These are phyloP conservation scores for Arothron firmamentum DNA, from an alignment of 2,113 vertebrate species.

Conservation along the genomic window DNA sequence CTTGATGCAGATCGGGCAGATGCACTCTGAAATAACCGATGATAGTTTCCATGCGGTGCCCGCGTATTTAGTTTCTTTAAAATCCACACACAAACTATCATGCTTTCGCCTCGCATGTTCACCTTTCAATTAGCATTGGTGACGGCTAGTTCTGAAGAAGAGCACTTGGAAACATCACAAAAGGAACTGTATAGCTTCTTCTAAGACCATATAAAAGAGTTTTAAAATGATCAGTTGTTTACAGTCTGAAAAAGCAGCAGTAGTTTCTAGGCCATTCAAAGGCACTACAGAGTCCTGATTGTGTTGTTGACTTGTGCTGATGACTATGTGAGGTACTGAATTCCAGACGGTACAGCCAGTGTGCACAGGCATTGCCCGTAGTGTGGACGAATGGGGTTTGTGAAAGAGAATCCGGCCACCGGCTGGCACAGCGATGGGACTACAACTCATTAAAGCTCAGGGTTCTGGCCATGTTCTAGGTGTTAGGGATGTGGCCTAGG, in stretches of 20 bases:
- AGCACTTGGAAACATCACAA: slow-evolving; percentile 47
- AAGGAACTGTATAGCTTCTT: slow-evolving; percentile 47
- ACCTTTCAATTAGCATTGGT: slow-evolving; percentile 23
- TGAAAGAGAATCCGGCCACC: slow-evolving; percentile 25
- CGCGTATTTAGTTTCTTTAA: neutral
- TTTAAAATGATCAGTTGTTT: slow-evolving; percentile 10
- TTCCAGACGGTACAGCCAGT: slow-evolving; percentile 44
- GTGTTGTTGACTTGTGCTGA: slow-evolving; percentile 34
- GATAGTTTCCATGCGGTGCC: too few relatives aligned
- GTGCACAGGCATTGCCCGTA: slow-evolving; percentile 32
- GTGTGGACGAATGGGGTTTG: slow-evolving; percentile 28
- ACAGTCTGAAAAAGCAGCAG: slow-evolving; percentile 39
- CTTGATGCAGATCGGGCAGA: too few relatives aligned
- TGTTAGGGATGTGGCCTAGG: slow-evolving; percentile 21
- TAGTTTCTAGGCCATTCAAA: slow-evolving; percentile 28
- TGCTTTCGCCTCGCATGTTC: slow-evolving; percentile 7
- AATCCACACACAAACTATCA: slow-evolving; percentile 15
- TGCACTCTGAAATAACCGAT: too few relatives aligned
- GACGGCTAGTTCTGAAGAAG: slow-evolving; percentile 50
- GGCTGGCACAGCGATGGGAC: slow-evolving; percentile 40
- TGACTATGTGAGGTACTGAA: slow-evolving; percentile 39
- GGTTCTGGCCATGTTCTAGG: slow-evolving; percentile 20
- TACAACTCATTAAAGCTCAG: slow-evolving; percentile 22
- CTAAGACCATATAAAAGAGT: slow-evolving; percentile 18
- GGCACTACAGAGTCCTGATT: slow-evolving; percentile 26